phyloP scores from a whole-genome alignment of 2,888 invertebrate genomes.

The Parnassius smintheus region DNA sequence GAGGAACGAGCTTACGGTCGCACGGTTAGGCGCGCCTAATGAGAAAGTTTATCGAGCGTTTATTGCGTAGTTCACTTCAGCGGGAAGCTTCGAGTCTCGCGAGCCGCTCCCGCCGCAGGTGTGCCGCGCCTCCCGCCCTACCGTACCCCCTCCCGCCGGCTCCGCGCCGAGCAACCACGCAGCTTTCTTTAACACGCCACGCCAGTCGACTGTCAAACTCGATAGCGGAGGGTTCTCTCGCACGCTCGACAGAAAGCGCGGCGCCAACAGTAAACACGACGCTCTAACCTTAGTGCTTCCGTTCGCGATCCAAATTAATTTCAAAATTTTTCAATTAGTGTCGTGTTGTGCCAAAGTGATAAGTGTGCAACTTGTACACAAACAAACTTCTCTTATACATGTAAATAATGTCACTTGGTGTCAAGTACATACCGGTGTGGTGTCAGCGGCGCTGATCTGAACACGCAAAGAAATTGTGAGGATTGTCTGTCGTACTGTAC shows the following conservation, averaged over 20 bases:
- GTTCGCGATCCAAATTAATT: slow-evolving; percentile 69
- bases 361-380: slow-evolving; percentile 57
- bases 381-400: slow-evolving; percentile 59
- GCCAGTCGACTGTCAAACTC: slow-evolving; percentile 73
- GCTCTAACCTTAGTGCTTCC: slow-evolving; percentile 70
- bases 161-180: slow-evolving; percentile 49
- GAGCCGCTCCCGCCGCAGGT: slow-evolving; percentile 65
- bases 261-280: slow-evolving; percentile 79
- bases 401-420: slow-evolving; percentile 65
- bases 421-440: slow-evolving; percentile 64
- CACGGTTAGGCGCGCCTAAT: slow-evolving; percentile 80
- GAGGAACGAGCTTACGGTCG: slow-evolving; percentile 77
- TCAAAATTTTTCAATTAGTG: slow-evolving; percentile 51
- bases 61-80: slow-evolving; percentile 78
- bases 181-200: slow-evolving; percentile 46
- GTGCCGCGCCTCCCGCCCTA: slow-evolving; percentile 53
- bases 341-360: slow-evolving; percentile 73
- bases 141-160: slow-evolving; percentile 36
- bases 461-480: slow-evolving; percentile 63
- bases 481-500: slow-evolving; percentile 65
- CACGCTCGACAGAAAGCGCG: slow-evolving; percentile 51
- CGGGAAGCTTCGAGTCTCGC: slow-evolving; percentile 71
- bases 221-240: slow-evolving; percentile 51
- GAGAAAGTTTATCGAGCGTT: slow-evolving; percentile 81
- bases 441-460: slow-evolving; percentile 60